Evolutionary conservation across 1,140 invertebrate genomes (phyloP), one percentile per base, ranked within the genome.

Genomic region (Euwallacea fornicatus): DNA sequence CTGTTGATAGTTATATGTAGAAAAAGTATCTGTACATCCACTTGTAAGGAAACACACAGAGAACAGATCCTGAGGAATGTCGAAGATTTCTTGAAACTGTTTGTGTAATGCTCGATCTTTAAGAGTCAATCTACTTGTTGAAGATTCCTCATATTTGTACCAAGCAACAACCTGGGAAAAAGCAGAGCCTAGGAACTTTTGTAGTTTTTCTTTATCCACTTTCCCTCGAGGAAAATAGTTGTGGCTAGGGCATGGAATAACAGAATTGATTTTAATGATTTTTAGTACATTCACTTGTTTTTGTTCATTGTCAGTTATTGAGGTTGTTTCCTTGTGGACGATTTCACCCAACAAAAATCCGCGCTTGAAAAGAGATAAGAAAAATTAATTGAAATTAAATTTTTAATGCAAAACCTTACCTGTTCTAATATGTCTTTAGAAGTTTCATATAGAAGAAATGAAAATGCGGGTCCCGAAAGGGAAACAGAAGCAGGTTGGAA

Each of bases 1-100:
- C 64, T 80, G 79, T 15, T 74, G 73, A 63, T 73, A 80, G 11
- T 72, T 71, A 66, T 79, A 75, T n/a, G 74, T 79, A 8, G 76
- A 67, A 33, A 59, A 71, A 63, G 67, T 76, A 13, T 74, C 65
- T 15, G 76, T 71, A 64, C 62, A 54, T 44, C 78, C 73, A 2
- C 50, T 73, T 16, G 64, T 73, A 10, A 80, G 53, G 8, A 79
- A 74, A 63, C 78, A 80, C 64, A 76, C 76, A 13, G 76, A 76
- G 55, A 79, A 79, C 42, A 75, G 62, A 46, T 78, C 73, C 4
- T 72, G 59, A 7, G 75, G 66, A 9, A 75, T 43, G 42, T 66
- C 47, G 58, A 76, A 77, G 11, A 76, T 53, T 42, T 72, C 68
- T n/a, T 44, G 50, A 15, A 77, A 68, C 56, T 72, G 75, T 50